Base-by-base conservation (phyloP, 2,888 invertebrate species). In the Plebejus argus region DNA sequence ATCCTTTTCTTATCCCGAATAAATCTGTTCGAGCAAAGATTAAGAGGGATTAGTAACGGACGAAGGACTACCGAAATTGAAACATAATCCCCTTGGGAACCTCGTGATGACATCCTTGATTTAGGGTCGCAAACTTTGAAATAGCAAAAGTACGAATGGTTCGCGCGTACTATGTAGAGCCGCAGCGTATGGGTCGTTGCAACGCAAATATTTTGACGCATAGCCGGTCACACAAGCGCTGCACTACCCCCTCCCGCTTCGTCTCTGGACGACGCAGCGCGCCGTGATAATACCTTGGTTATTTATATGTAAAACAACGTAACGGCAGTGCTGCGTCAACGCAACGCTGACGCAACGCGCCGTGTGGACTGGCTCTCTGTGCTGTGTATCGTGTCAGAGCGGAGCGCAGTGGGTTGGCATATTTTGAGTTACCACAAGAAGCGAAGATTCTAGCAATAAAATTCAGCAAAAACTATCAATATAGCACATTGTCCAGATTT, bases 51-150 rank as follows among this genome's bases (percentile, higher is more conserved):
- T 53, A 74, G 49, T 74, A 74, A 74, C 49, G 49, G 74, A 28
- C 74, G 49, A 74, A 74, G 49, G 74, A 74, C 49, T 74, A 28
- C 74, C 74, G 53, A 74, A 74, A 74, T 74, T 74, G 74, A 74
- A 74, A 74, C 74, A 74, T 74, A 74, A 74, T 74, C 74, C 53
- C 23, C 18, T 53, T 74, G 49, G 49, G 74, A 49, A 74, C 23
- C 49, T 8, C 28, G 74, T 72, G 72, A 49, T 74, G 74, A 74
- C 74, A 74, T 53, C 53, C 74, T n/a, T 74, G 74, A 74, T 53
- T 74, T 53, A 74, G 74, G 74, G 74, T 53, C 23, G 28, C 39
- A 72, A 74, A 74, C 74, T 74, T 74, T 53, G 74, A 15, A 74
- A 53, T 49, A 49, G 23, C 74, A 74, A 74, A 74, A 74, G 74